These are phyloP conservation scores for Papio anubis DNA, from an alignment of 2,113 vertebrate species.

Conservation along the genomic window DNA sequence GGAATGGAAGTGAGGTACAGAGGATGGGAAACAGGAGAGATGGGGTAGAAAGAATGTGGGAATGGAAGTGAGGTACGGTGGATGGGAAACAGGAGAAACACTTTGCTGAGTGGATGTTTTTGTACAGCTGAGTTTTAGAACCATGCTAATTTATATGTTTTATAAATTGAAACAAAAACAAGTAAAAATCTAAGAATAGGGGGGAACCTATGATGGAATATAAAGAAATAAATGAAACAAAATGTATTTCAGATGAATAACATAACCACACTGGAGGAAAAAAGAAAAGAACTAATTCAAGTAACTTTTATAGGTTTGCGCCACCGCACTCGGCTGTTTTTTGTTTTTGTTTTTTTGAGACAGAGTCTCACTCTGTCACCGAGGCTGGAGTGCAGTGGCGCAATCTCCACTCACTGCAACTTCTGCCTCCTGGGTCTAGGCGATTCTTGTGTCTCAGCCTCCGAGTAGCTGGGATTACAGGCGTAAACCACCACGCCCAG, in stretches of 20 bases:
- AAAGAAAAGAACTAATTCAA: background rate
- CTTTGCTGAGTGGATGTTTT: background rate
- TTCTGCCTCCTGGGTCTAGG: background rate
- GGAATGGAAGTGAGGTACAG: background rate
- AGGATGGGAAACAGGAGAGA: background rate
- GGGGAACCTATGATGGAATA: background rate
- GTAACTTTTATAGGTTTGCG: background rate
- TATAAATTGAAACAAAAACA: background rate
- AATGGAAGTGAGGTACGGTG: background rate
- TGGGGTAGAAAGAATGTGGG: background rate
- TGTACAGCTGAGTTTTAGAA: background rate
- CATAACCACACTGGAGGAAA: background rate
- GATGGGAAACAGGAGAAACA: background rate
- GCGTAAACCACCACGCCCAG: background rate
- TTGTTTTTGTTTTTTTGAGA: background rate
- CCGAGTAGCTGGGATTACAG: background rate
- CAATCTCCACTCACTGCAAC: background rate
- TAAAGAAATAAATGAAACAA: background rate
- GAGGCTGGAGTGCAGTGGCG: background rate
- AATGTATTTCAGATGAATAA: background rate
- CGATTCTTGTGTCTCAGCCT: background rate
- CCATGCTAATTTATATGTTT: background rate
- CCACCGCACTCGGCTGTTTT: too few species aligned
- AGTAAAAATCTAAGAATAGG: background rate
- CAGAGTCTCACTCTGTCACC: background rate